Percentiles rank a stretch among this genome's conserved stretches.
phyloP scores from a whole-genome alignment of 1,140 invertebrate species.

The Drosophila busckii region DNA sequence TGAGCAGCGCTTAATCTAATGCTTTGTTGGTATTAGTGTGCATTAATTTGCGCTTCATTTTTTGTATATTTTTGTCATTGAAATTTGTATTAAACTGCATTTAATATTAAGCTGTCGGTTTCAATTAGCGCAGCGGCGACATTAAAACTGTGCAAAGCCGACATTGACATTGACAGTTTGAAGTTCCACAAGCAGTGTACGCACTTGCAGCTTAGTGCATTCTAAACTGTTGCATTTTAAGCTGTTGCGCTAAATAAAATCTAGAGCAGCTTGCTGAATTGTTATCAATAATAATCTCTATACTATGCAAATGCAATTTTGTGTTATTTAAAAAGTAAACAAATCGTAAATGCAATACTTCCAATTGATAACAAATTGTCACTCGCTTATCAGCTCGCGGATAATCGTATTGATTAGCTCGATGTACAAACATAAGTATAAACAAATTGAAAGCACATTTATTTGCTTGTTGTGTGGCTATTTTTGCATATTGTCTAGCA shows the following conservation, averaged over 20 bases:
- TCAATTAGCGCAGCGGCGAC: background rate
- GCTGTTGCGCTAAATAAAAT: slow-evolving; percentile 2
- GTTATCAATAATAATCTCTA: slow-evolving; percentile 20
- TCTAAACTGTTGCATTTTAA: background rate
- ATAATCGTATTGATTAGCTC: slow-evolving; percentile 63
- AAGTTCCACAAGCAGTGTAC: background rate
- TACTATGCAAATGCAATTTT: background rate
- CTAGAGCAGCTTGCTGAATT: slow-evolving; percentile 9
- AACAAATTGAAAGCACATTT: background rate
- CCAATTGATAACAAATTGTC: slow-evolving; percentile 49
- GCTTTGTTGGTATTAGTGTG: slow-evolving; percentile 10
- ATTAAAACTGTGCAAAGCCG: slow-evolving; percentile 18
- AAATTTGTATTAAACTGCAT: slow-evolving; percentile 56
- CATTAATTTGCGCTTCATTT: slow-evolving; percentile 57
- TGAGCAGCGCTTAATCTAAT: slow-evolving; percentile 23
- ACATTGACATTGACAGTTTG: too few species aligned
- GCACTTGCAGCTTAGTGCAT: background rate
- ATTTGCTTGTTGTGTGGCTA: background rate
- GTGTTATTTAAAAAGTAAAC: slow-evolving; percentile 49
- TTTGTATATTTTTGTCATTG: slow-evolving; percentile 53
- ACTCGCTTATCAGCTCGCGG: slow-evolving; percentile 47
- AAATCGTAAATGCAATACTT: slow-evolving; percentile 47
- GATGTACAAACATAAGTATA: slow-evolving; percentile 1
- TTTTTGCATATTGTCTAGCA: slow-evolving; percentile 35
- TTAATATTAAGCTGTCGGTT: slow-evolving; percentile 2